phyloP scores from a whole-genome alignment of 2,888 invertebrate species.

The Emesis russula region DNA sequence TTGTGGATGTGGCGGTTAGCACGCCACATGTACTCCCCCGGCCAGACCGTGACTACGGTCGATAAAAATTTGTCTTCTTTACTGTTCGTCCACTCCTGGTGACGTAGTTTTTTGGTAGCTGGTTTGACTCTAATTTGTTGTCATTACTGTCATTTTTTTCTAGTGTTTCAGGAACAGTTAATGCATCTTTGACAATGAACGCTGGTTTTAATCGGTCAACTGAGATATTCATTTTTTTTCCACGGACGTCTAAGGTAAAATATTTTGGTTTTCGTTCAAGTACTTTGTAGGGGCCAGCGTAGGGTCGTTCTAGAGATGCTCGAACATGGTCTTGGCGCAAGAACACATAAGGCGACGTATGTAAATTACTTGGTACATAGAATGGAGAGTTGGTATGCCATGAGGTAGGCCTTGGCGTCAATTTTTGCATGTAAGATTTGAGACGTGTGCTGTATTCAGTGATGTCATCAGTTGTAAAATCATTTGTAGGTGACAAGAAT shows the following conservation, averaged over 20 bases:
- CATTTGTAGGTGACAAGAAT: conserved; percentile 57
- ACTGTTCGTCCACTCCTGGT: conserved; percentile 28
- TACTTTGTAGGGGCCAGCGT: conserved; percentile 60
- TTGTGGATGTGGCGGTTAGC: neutral
- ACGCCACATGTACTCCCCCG: conserved; percentile 44
- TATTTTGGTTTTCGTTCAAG: conserved; percentile 28
- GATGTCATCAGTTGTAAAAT: conserved; percentile 32
- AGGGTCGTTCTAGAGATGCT: conserved; percentile 50
- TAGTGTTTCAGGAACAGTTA: neutral
- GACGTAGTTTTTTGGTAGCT: conserved; percentile 1
- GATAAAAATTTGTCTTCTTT: conserved; percentile 41
- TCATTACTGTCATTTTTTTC: neutral
- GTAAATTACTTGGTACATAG: conserved; percentile 40
- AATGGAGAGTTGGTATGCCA: conserved; percentile 42
- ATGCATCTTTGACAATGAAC: neutral
- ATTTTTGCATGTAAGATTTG: conserved; percentile 25
- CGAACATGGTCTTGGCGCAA: conserved; percentile 40
- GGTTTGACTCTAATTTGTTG: neutral
- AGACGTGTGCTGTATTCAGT: conserved; percentile 28
- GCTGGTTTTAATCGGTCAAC: conserved; percentile 61
- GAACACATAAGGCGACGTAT: conserved; percentile 35
- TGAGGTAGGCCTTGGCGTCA: conserved; percentile 37
- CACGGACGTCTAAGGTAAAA: conserved; percentile 40
- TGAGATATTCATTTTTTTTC: conserved; percentile 27
- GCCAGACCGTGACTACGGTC: conserved; percentile 58